Evolutionary conservation across 2,113 vertebrate genomes (phyloP).

Genomic region (Salvelinus alpinus): DNA sequence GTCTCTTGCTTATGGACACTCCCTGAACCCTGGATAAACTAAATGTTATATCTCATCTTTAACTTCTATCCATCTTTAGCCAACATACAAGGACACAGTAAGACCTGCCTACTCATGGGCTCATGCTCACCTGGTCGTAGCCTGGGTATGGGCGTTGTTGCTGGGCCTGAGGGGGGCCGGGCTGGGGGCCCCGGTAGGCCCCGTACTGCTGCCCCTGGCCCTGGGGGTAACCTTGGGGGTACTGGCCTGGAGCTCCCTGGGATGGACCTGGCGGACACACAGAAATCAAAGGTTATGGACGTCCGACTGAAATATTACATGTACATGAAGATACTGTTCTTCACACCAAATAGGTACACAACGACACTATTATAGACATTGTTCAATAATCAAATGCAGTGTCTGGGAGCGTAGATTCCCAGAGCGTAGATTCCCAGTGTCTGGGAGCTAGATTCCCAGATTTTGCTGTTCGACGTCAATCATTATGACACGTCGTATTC

Average conservation of each 20-base stretch:
- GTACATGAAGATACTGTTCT: too few species aligned
- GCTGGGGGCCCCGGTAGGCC: constrained; percentile 90
- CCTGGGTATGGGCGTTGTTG: constrained; percentile 93
- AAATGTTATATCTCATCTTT: background rate
- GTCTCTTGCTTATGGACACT: constrained; percentile 1
- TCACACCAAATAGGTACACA: too few species aligned
- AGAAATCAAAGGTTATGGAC: background rate
- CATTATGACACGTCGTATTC: too few species aligned
- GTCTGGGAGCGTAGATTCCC: too few species aligned
- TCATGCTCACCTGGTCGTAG: constrained; percentile 93
- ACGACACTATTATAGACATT: too few species aligned
- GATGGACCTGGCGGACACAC: constrained; percentile 79
- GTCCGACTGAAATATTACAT: too few species aligned
- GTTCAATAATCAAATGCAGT: too few species aligned
- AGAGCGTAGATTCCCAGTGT: too few species aligned
- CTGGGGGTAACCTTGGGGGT: constrained; percentile 92
- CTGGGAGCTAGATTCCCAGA: too few species aligned
- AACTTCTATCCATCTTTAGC: background rate
- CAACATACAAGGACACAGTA: constrained; percentile 26
- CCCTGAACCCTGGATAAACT: constrained; percentile 16
- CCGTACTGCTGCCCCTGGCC: constrained; percentile 97
- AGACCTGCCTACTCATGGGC: constrained; percentile 14
- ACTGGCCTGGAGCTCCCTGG: constrained; percentile 90
- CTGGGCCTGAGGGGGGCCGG: constrained; percentile 91
- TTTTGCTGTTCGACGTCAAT: too few species aligned